Evolutionary conservation across 2,888 invertebrate species (phyloP), one percentile per base, ranked within the genome.

Genomic region (Parelbella ahira): DNA sequence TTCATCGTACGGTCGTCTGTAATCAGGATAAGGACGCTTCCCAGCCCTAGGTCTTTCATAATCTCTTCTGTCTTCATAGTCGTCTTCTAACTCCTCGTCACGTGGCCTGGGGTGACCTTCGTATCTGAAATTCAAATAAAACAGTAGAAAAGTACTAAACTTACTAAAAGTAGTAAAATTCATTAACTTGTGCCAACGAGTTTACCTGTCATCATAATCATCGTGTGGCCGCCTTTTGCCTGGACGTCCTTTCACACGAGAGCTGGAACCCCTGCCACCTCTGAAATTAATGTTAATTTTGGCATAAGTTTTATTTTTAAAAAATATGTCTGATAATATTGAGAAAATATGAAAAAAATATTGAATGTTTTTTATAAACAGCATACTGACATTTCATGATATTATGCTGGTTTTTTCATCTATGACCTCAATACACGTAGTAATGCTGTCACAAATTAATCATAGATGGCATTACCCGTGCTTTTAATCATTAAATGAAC

Each of bases 201-300:
- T 5, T n/a, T 12, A 89, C 66, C 90, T 89, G 6, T 91, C 91
- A 45, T 91, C 91, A 36, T 90, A 89, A 20, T 93, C 91, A 30
- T 91, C 91, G 24, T 90, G 90, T 9, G 92, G 92, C 45, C 92
- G 83, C 37, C 90, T 82, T 34, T 77, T 72, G 0, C 68, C 86
- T 3, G 91, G 91, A 44, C 84, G 73, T 6, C 60, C 58, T 18
- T 64, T 65, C 0, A 68, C 68, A 12, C 90, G 88, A 9, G 89
- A 88, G 39, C 90, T 80, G 1, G 88, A 88, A 48, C 88, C 77
- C 46, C 91, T 86, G 20, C 91, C 82, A 33, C 90, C 82, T 42
- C 66, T 75, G 60, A 7, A 66, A 63, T 13, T 23, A 3, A 25
- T 12, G n/a, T n/a, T n/a, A n/a, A n/a, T n/a, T n/a, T n/a, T n/a